Conservation (phyloP, 2,888 invertebrate genomes). For the Noctua pronuba region DNA sequence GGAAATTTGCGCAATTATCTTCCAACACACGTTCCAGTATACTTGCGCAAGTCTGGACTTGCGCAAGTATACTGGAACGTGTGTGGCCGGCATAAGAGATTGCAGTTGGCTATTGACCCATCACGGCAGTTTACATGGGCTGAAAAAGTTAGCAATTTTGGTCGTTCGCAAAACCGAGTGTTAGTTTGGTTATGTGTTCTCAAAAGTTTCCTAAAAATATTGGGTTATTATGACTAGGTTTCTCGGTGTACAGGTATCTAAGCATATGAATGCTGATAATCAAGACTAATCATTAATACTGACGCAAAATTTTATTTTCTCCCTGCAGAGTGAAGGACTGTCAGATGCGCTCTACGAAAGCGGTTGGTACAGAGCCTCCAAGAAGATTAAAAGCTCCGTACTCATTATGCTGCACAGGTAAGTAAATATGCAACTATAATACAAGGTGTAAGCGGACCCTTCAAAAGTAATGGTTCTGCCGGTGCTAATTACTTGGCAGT, state of each 20-base stretch:
- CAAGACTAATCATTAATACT: background rate
- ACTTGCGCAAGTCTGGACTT: too few species aligned
- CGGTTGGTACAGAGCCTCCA: constrained; percentile 81
- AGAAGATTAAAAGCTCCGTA: constrained; percentile 77
- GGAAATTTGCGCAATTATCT: too few species aligned
- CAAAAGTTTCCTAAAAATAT: background rate
- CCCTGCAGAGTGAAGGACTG: constrained; percentile 77
- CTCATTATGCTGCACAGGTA: constrained; percentile 83
- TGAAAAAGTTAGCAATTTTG: background rate
- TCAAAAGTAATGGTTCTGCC: too few species aligned
- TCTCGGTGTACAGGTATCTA: background rate
- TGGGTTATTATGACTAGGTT: background rate
- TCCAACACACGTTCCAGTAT: too few species aligned
- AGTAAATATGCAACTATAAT: background rate
- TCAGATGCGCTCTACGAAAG: constrained; percentile 80
- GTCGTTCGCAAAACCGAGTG: background rate
- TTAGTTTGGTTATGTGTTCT: background rate
- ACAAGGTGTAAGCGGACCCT: background rate
- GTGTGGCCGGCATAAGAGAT: too few species aligned
- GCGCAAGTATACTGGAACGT: too few species aligned
- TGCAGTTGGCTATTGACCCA: background rate
- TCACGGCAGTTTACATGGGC: background rate
- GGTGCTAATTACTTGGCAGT: too few species aligned
- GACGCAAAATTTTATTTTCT: background rate
- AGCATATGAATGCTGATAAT: background rate